phyloP scores from a whole-genome alignment of 2,888 invertebrate species.

The Meloe dianella region DNA sequence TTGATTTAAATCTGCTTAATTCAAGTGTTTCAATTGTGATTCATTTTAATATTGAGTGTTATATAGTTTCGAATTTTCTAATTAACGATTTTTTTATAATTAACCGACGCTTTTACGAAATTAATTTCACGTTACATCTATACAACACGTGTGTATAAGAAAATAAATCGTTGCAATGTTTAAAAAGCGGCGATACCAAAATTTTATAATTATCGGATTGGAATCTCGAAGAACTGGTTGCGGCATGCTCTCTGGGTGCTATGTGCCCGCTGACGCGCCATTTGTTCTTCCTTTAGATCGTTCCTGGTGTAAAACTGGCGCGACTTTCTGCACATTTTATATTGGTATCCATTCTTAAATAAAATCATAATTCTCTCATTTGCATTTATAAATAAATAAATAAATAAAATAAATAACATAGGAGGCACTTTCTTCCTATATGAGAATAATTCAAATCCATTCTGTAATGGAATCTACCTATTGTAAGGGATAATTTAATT shows the following conservation, averaged over 20 bases:
- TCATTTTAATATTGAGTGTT: not conserved
- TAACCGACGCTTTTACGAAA: too few species aligned
- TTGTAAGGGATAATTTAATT: constrained; percentile 7
- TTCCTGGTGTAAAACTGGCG: constrained; percentile 40
- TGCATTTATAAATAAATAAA: not conserved
- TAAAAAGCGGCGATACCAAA: constrained; percentile 54
- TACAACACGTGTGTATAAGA: constrained; percentile 39
- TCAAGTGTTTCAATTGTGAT: not conserved
- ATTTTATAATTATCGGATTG: constrained; percentile 58
- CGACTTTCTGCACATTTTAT: constrained; percentile 44
- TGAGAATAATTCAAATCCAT: constrained; percentile 40
- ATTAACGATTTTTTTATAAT: too few species aligned
- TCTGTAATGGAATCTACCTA: constrained; percentile 31
- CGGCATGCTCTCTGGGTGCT: constrained; percentile 49
- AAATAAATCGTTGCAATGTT: constrained; percentile 48
- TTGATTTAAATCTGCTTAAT: not conserved
- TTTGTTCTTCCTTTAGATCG: constrained; percentile 44
- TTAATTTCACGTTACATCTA: too few species aligned
- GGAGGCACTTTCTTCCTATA: constrained; percentile 20
- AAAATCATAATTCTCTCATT: too few species aligned
- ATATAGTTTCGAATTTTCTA: not conserved
- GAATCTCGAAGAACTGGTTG: constrained; percentile 58
- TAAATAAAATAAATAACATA: not conserved
- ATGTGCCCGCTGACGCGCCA: constrained; percentile 51
- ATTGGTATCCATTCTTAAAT: not conserved